Conservation (phyloP, 2,888 invertebrate species). For the Parnassius smintheus region DNA sequence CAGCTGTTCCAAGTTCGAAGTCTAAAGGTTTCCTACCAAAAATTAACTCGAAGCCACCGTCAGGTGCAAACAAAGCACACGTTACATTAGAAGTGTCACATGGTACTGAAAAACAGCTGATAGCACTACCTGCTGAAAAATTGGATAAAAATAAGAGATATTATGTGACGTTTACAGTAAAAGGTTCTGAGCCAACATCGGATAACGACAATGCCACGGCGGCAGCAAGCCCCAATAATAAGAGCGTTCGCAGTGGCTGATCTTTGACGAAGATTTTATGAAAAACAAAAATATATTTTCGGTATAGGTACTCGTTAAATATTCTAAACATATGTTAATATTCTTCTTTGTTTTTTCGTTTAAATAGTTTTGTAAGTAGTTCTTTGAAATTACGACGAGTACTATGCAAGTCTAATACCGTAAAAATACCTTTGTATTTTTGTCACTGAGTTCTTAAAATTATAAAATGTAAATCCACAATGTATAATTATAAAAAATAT, state of each 20-base stretch:
- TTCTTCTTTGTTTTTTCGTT: too few relatives aligned
- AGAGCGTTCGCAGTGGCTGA: slow-evolving; percentile 61
- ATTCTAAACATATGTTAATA: too few relatives aligned
- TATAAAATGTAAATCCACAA: too few relatives aligned
- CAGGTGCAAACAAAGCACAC: slow-evolving; percentile 69
- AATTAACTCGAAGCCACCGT: slow-evolving; percentile 77
- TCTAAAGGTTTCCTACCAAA: slow-evolving; percentile 85
- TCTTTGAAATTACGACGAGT: too few relatives aligned
- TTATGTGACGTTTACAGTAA: slow-evolving; percentile 95
- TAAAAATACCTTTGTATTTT: too few relatives aligned
- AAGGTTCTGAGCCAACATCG: slow-evolving; percentile 83
- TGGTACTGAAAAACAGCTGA: slow-evolving; percentile 91
- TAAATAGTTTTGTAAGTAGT: too few relatives aligned
- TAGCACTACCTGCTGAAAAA: slow-evolving; percentile 92
- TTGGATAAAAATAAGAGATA: slow-evolving; percentile 94
- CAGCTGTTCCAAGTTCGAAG: slow-evolving; percentile 67
- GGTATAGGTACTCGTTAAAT: too few relatives aligned
- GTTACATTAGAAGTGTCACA: slow-evolving; percentile 91
- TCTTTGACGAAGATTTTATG: not conserved
- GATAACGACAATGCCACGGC: slow-evolving; percentile 74
- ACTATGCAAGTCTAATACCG: too few relatives aligned
- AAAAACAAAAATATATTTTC: too few relatives aligned
- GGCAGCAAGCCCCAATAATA: slow-evolving; percentile 68
- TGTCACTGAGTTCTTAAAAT: too few relatives aligned
- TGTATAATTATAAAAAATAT: too few relatives aligned